Evolutionary conservation across 2,113 vertebrate species (phyloP), one percentile per base, ranked within the genome.

Genomic region (Steatornis caripensis): DNA sequence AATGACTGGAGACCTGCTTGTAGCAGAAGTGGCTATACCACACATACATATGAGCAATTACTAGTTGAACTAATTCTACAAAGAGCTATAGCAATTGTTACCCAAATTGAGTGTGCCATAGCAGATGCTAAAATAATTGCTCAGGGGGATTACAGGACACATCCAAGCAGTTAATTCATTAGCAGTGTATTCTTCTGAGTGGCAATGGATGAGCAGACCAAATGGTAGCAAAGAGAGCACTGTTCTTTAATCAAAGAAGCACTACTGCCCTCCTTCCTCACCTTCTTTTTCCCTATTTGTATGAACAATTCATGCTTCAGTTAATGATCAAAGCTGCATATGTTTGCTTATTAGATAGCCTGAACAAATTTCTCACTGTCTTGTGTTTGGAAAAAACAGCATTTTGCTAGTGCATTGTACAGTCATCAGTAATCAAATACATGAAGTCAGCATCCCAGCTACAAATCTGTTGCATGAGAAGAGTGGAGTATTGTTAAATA

Each of bases 61-160:
- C 43, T 75, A 87, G 85, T 55, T 96, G 90, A 97, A 95, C 92
- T 96, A 97, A 94, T 95, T 90, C 72, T 82, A 85, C 88, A 86
- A 86, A 92, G 64, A 92, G 76, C 76, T 87, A 89, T n/a, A 93
- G 55, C 68, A 90, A 92, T 92, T 95, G 90, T 90, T 93, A 90
- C 69, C 64, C 83, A 96, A 96, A 97, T 96, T 86, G 55, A 95
- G 86, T 90, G 65, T 96, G 95, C 90, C 0, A 0, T 82, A 94
- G 92, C 93, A 96, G 95, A 96, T 94, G 93, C 86, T 95, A 90
- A 94, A 95, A 93, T 94, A 96, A 96, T 96, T 93, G 86, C 92
- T 97, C 77, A 71, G 93, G 96, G 93, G 95, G 68, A 92, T 86
- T 89, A 84, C 64, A 95, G 72, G 80, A 83, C 80, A 90, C 80